Conservation (phyloP, 2,888 invertebrate genomes). For the Homarus gammarus region DNA sequence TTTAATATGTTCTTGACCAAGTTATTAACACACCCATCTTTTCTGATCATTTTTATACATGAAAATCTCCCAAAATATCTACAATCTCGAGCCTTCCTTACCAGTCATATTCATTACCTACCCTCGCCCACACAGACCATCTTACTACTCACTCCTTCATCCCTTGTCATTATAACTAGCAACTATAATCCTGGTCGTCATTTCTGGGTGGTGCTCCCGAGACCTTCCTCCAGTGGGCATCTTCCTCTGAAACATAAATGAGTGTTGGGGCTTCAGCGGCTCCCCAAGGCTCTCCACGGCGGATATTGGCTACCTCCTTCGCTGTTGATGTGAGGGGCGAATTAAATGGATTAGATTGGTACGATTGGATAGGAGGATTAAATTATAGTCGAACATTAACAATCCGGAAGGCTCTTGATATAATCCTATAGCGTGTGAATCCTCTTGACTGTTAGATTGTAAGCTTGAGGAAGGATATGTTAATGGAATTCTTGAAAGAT, state of each 20-base stretch:
- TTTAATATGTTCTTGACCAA: too few species aligned
- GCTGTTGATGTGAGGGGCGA: conserved; percentile 39
- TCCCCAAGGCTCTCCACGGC: conserved; percentile 23
- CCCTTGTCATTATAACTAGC: conserved; percentile 15
- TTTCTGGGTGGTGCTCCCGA: conserved; percentile 17
- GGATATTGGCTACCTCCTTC: conserved; percentile 64
- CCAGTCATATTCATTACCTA: too few species aligned
- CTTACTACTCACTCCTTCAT: background rate
- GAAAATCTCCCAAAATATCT: too few species aligned
- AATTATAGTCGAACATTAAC: conserved; percentile 43
- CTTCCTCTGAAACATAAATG: conserved; percentile 59
- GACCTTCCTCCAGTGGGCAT: conserved; percentile 46
- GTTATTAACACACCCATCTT: too few species aligned
- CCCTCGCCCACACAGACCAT: too few species aligned
- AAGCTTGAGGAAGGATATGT: conserved; percentile 5
- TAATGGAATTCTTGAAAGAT: conserved; percentile 37
- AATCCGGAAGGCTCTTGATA: conserved; percentile 11
- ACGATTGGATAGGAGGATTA: conserved; percentile 62
- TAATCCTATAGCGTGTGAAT: conserved; percentile 44
- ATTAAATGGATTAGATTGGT: conserved; percentile 64
- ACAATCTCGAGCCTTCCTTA: too few species aligned
- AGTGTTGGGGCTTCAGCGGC: conserved; percentile 37
- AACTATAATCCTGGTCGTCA: conserved; percentile 17
- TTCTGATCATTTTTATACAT: too few species aligned
- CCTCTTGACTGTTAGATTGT: background rate